Percentiles rank a stretch among this genome's conserved stretches.
phyloP scores from a whole-genome alignment of 2,797 vertebrate genomes.

The Gallinago solitaria region DNA sequence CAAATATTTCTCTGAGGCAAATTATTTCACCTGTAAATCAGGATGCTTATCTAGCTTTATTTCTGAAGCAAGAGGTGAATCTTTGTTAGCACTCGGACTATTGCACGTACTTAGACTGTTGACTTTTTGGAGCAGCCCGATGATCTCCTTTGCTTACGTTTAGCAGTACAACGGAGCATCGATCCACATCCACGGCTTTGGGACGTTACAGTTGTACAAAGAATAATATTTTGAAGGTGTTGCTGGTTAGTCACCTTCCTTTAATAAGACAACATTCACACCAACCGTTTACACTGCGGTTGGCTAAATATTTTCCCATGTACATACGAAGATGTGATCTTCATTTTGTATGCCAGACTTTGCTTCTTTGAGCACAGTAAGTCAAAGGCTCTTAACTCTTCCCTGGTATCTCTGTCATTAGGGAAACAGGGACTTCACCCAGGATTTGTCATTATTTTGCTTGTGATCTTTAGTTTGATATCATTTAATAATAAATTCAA shows the following conservation, averaged over 20 bases:
- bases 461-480: not conserved
- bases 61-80: not conserved
- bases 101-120: not conserved
- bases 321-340: not conserved
- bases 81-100: not conserved
- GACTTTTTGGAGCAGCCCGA: not conserved
- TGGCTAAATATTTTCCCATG: not conserved
- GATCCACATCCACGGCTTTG: not conserved
- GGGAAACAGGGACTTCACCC: not conserved
- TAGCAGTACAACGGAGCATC: not conserved
- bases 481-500: not conserved
- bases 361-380: not conserved
- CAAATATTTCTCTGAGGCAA: no score
- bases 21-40: not conserved
- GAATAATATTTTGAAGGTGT: not conserved
- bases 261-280: not conserved
- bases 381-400: not conserved
- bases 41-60: not conserved
- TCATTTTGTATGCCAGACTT: fast-evolving
- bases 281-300: not conserved
- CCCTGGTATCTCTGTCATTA: not conserved
- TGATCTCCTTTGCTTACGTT: not conserved
- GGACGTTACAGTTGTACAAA: not conserved
- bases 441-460: not conserved
- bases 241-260: not conserved